These are phyloP conservation scores for Notothenia rossii DNA, from an alignment of 2,113 vertebrate genomes.

Conservation along the genomic window DNA sequence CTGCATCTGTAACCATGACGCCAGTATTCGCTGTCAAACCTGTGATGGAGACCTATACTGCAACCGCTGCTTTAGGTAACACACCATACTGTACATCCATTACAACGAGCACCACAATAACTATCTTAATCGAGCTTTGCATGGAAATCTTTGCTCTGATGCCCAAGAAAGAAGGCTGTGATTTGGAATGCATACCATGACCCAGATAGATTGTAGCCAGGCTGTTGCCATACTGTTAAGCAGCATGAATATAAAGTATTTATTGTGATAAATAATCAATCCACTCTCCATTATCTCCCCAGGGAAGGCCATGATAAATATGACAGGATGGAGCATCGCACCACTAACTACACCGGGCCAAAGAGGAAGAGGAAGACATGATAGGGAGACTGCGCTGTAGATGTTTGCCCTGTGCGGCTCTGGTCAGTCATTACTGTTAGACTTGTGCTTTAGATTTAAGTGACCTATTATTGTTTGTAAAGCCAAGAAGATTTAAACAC, in stretches of 20 bases:
- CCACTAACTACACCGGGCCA: constrained; percentile 85
- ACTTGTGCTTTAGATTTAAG: constrained; percentile 49
- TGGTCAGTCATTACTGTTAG: constrained; percentile 36
- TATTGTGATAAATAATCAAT: constrained; percentile 78
- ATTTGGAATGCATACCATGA: constrained; percentile 65
- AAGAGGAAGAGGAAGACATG: constrained; percentile 78
- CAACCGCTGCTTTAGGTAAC: constrained; percentile 92
- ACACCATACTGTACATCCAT: neutral
- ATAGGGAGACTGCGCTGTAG: constrained; percentile 47
- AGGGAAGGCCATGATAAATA: constrained; percentile 96
- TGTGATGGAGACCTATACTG: constrained; percentile 95
- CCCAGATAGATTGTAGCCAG: constrained; percentile 68
- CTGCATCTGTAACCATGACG: constrained; percentile 95
- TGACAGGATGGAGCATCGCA: constrained; percentile 91
- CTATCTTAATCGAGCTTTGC: neutral
- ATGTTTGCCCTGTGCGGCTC: constrained; percentile 14
- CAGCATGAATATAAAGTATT: constrained; percentile 79
- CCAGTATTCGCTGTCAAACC: constrained; percentile 89
- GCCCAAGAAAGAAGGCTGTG: constrained; percentile 36
- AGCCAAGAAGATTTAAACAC: constrained; percentile 22
- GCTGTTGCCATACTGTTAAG: constrained; percentile 67
- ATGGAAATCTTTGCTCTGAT: constrained; percentile 28
- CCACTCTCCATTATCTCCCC: constrained; percentile 59
- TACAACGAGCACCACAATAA: neutral
- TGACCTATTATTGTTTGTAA: constrained; percentile 32